A percentile compares a stretch with the other conserved stretches of the same genome.
phyloP scores from a whole-genome alignment of 2,113 vertebrate species.

The Myotis brandtii region DNA sequence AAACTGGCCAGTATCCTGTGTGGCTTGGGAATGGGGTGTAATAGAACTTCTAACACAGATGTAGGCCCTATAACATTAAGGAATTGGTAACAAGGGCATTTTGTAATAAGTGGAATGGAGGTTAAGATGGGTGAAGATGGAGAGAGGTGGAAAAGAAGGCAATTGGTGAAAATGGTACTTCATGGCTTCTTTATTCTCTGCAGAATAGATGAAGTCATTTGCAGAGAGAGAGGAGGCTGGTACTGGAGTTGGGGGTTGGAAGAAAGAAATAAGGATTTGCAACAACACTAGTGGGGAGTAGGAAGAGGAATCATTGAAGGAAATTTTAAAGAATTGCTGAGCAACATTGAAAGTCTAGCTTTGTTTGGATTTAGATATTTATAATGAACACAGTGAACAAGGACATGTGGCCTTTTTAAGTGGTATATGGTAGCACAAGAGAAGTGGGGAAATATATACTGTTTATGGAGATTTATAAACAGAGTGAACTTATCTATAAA shows the following conservation, averaged over 20 bases:
- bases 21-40: neutral
- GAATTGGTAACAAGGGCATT: neutral
- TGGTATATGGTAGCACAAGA: neutral
- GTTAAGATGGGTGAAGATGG: neutral
- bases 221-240: neutral
- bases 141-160: neutral
- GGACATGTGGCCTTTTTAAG: neutral
- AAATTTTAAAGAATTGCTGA: neutral
- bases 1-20: neutral
- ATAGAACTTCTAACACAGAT: neutral
- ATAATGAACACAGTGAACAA: neutral
- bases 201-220: neutral
- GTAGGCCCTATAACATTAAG: neutral
- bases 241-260: neutral
- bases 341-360: neutral
- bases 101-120: neutral
- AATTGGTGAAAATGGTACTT: neutral
- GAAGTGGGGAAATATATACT: neutral
- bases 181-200: neutral
- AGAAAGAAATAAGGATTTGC: slow-evolving; percentile 11
- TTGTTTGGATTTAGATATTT: neutral
- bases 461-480: neutral
- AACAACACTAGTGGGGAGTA: neutral
- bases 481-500: neutral
- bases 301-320: neutral